Base-by-base conservation (phyloP, 2,113 vertebrate genomes). In the Protomyctophum bolini region DNA sequence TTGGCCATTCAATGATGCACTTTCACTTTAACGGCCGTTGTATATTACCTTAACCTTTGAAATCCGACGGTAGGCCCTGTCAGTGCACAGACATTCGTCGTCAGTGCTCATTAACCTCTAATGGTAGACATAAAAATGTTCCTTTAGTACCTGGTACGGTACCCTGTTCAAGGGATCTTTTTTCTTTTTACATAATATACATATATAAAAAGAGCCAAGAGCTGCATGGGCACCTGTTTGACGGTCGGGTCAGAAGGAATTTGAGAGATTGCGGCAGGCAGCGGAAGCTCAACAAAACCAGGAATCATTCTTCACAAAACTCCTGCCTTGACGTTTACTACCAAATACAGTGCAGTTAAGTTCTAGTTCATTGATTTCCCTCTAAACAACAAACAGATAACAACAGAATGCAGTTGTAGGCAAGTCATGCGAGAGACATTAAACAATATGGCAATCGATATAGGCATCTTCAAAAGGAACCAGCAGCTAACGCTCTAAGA, bases 61-160 rank as follows among this genome's bases (percentile, higher is more conserved):
- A 76, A 75, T 50, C 10, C 70, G 54, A 51, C 8, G 46, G 11
- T 51, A 67, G 70, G 76, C 77, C 63, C 62, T 15, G 6, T 68
- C 51, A 59, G 70, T 15, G 33, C 54, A 6, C 51, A 49, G 56
- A 1, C 12, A 14, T 56, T 15, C 49, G 47, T 63, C 58, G 14
- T 66, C 29, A 7, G 8, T 0, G 15, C 45, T 68, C 2, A 66
- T 72, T 63, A 66, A 51, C 58, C 51, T 54, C 21, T 60, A 54
- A 15, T 70, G 49, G 29, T 47, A 4, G 55, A 48, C 49, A 62
- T 58, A 10, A 73, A 55, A 66, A 0, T 11, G 11, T 72, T 10
- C 8, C 56, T 58, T 70, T 52, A 21, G 2, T 49, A 66, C 33
- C 65, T 70, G 65, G 50, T 29, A 15, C 41, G 9, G 41, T 4